phyloP scores from a whole-genome alignment of 2,113 vertebrate genomes.

The Chaetops frenatus region DNA sequence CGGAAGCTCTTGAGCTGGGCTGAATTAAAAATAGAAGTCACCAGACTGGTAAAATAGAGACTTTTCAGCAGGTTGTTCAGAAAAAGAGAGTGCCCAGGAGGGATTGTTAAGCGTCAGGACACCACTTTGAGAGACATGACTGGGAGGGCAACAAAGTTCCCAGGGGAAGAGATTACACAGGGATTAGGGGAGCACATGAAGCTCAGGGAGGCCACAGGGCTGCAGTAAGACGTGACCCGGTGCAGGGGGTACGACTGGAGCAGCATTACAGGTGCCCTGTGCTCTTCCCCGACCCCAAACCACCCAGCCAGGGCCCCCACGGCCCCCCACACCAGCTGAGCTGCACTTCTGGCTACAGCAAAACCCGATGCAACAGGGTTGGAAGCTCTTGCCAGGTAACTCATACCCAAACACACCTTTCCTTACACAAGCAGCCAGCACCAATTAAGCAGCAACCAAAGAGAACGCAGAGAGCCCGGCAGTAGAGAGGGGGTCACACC shows the following conservation, averaged over 20 bases:
- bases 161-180: not conserved
- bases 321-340: not conserved
- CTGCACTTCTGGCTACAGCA: not conserved
- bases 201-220: not conserved
- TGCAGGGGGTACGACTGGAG: rapidly evolving
- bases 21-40: not conserved
- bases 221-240: rapidly evolving
- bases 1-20: not conserved
- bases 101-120: not conserved
- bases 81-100: not conserved
- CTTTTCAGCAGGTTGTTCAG: not conserved
- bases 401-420: not conserved
- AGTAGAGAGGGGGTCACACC: rapidly evolving
- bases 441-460: not conserved
- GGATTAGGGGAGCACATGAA: not conserved
- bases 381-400: not conserved
- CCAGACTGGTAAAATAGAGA: not conserved
- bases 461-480: not conserved
- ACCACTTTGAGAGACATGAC: not conserved
- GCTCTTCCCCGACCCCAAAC: not conserved
- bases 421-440: not conserved
- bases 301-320: not conserved
- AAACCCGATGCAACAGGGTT: not conserved
- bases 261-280: not conserved
- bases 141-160: not conserved